Base-by-base conservation (phyloP, 2,113 vertebrate genomes). In the Rhinolophus sinicus region DNA sequence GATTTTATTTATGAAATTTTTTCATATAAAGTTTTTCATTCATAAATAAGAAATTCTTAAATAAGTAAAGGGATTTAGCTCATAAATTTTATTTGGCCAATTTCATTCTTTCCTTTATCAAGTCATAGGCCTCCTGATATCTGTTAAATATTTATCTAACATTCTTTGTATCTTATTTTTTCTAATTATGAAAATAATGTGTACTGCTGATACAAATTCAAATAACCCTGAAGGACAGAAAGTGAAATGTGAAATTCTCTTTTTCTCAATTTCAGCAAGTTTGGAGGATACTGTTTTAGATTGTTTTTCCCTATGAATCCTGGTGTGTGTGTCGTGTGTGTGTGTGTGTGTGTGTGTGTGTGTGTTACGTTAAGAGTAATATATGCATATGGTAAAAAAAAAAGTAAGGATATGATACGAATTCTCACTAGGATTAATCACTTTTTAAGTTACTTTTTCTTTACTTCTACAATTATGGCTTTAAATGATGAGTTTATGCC, bases 381-480 rank as follows among this genome's bases (percentile, higher is more conserved):
- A 35, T 56, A 65, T 35, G 38, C 30, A 24, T 54, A 30, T 78
- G 15, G 44, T 82, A 78, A 78, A 77, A 88, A 33, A 44, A 16
- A 22, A 75, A 26, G 15, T 54, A 56, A 89, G 16, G 22, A 30
- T n/a, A 44, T 82, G n/a, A 47, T 44, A 22, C 24, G 35, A 83
- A 47, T 83, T 90, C 50, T 87, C 15, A 33, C 13, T 52, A 64
- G 84, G 19, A 93, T 1, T 62, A 54, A 64, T 56, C 21, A 16
- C 35, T 90, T 90, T 90, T 83, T 26, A 83, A 90, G 47, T 82
- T 94, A 62, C 47, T 50, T 82, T 83, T 90, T 81, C 22, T 73
- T 83, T 83, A 28, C n/a, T 81, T 75, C 35, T 89, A 3, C 76
- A 81, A 5, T 65, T 33, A 21, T 21, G 65, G 19, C 65, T 78